Percentiles rank a stretch among this genome's conserved stretches.
Conservation (phyloP, 2,113 vertebrate species). For the Oryzias javanicus region DNA sequence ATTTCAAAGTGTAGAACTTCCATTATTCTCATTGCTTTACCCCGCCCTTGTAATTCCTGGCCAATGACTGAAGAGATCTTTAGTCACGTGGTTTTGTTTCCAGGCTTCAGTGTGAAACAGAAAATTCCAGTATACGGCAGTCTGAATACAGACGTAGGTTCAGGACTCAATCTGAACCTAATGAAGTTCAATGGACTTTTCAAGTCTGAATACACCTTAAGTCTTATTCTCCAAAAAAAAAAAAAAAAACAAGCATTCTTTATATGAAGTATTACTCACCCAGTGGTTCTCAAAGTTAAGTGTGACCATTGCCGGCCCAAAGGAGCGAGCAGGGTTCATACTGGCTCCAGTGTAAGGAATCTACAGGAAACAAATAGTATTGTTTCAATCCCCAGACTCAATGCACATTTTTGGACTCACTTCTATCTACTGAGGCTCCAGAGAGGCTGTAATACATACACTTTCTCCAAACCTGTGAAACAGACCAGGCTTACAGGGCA, state of each 20-base stretch:
- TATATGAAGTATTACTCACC: constrained; percentile 76
- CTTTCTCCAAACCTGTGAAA: background rate
- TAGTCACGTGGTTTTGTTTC: no score
- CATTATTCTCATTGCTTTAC: no score
- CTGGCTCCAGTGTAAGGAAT: constrained; percentile 93
- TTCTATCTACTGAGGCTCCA: background rate
- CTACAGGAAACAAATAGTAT: constrained; percentile 68
- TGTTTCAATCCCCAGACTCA: background rate
- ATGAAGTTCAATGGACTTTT: no score
- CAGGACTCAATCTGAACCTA: no score
- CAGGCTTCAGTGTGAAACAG: no score
- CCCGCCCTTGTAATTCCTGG: no score
- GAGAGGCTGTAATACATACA: background rate
- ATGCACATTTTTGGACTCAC: background rate
- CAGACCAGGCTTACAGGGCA: constrained; percentile 9
- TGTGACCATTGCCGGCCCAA: constrained; percentile 90
- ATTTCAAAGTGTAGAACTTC: no score
- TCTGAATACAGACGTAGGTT: no score
- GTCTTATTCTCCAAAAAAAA: no score
- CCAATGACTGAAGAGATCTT: no score
- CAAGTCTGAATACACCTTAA: no score
- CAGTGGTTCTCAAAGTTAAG: constrained; percentile 89
- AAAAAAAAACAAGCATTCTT: constrained; percentile 5
- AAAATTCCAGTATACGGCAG: no score
- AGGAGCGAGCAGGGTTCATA: constrained; percentile 94